Percentiles rank a stretch among this genome's conserved stretches.
Evolutionary conservation across 2,113 vertebrate genomes (phyloP).

Genomic region (Cephalopholis sonnerati): DNA sequence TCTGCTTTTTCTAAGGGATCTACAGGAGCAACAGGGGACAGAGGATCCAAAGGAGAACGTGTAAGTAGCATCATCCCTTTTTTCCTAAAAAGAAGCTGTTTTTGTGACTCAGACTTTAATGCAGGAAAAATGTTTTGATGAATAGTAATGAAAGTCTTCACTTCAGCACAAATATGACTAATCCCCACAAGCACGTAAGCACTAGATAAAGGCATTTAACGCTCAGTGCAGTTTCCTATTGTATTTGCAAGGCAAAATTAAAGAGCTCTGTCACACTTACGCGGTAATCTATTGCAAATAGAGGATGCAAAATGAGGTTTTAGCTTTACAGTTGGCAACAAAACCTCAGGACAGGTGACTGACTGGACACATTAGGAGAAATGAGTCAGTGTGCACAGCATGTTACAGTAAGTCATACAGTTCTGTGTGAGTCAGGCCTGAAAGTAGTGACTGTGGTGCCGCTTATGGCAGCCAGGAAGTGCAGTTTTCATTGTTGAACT

Average conservation of each 20-base stretch:
- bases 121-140: constrained; percentile 45
- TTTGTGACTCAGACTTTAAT: constrained; percentile 44
- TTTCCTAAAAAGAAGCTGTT: constrained; percentile 34
- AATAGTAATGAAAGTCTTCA: constrained; percentile 67
- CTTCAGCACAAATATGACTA: constrained; percentile 69
- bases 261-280: constrained; percentile 65
- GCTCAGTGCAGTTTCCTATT: constrained; percentile 59
- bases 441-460: constrained; percentile 1
- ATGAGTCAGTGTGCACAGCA: constrained; percentile 29
- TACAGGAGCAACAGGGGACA: constrained; percentile 90
- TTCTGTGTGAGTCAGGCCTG: neutral
- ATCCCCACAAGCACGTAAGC: constrained; percentile 69
- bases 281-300: constrained; percentile 68
- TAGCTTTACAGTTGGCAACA: constrained; percentile 40
- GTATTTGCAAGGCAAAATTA: constrained; percentile 57
- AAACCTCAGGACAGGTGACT: constrained; percentile 45
- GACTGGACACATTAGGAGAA: constrained; percentile 49
- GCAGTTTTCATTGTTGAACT: neutral
- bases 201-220: constrained; percentile 68
- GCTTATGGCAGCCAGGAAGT: constrained; percentile 1
- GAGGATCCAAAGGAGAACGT: constrained; percentile 98
- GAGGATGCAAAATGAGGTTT: constrained; percentile 57
- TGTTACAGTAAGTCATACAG: constrained; percentile 22
- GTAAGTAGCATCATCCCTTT: constrained; percentile 81
- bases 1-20: constrained; percentile 85